Evolutionary conservation across 2,113 vertebrate genomes (phyloP), one percentile per base, ranked within the genome.

Genomic region (Semicossyphus pulcher): DNA sequence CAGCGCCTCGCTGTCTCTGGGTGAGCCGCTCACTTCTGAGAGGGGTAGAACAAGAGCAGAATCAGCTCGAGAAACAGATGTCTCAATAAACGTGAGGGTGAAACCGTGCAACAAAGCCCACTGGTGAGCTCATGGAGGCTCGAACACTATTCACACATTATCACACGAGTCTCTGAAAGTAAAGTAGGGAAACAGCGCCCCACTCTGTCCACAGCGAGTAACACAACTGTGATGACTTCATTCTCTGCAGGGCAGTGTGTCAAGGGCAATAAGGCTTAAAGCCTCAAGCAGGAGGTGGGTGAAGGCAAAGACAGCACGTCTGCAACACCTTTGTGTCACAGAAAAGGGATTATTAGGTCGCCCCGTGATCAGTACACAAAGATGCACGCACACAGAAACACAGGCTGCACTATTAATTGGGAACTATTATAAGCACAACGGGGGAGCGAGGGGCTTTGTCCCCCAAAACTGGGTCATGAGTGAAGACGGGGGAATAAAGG

Each of bases 391-490:
- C 68, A 78, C 26, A 64, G 6, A 75, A 68, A 81, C 56, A 81
- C 39, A 60, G 37, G 32, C 62, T 53, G 72, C 71, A 67, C 67
- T 31, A 57, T 78, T 79, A 86, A 86, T 72, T 81, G 61, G 65
- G 81, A 68, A 83, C 75, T 74, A 69, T 63, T 71, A 64, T 32
- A 59, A 57, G 61, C 78, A 80, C 74, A 82, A 72, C 57, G 51
- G 88, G 82, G 87, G 67, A 65, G 74, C 68, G 7, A 48, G 73
- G 69, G 63, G 61, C 70, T 86, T 74, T 68, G 66, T 37, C 20
- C 26, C 44, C n/a, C 60, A 61, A 85, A 91, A 86, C 60, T 90
- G 80, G 89, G 87, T 88, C 87, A 92, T 42, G 42, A 88, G 68
- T 57, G 65, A 78, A 91, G 78, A 78, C 62, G 37, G 70, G 28